Evolutionary conservation across 2,797 vertebrate species (phyloP).

Genomic region (Anabas testudineus): DNA sequence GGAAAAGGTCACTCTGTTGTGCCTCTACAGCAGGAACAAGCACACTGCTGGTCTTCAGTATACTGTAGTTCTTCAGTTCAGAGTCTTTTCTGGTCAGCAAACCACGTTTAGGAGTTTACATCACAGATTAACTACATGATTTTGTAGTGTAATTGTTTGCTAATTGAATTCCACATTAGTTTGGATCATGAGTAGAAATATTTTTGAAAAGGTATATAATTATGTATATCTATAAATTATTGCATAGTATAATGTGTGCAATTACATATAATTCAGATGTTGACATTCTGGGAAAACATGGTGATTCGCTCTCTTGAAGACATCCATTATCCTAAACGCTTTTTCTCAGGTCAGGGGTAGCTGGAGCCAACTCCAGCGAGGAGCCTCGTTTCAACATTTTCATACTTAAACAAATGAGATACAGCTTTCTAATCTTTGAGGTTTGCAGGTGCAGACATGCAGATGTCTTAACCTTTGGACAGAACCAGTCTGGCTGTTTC

Average conservation of each 20-base stretch:
- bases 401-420: too few relatives aligned
- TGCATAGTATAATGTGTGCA: background rate
- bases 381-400: background rate
- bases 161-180: background rate
- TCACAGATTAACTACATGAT: constrained; percentile 4
- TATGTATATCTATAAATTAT: background rate
- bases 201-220: background rate
- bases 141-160: constrained; percentile 4
- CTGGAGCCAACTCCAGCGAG: background rate
- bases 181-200: background rate
- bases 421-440: too few relatives aligned
- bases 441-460: background rate
- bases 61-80: constrained; percentile 11
- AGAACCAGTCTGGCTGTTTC: background rate
- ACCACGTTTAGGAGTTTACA: background rate
- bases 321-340: too few relatives aligned
- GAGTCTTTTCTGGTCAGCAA: constrained; percentile 1
- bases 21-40: constrained; percentile 13
- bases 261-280: background rate
- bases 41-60: constrained; percentile 20
- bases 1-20: constrained; percentile 55
- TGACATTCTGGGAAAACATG: background rate
- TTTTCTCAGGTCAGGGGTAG: too few relatives aligned
- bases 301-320: background rate
- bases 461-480: background rate